Evolutionary conservation across 2,797 vertebrate species (phyloP), one percentile per base, ranked within the genome.

Genomic region (Eutrigla gurnardus): DNA sequence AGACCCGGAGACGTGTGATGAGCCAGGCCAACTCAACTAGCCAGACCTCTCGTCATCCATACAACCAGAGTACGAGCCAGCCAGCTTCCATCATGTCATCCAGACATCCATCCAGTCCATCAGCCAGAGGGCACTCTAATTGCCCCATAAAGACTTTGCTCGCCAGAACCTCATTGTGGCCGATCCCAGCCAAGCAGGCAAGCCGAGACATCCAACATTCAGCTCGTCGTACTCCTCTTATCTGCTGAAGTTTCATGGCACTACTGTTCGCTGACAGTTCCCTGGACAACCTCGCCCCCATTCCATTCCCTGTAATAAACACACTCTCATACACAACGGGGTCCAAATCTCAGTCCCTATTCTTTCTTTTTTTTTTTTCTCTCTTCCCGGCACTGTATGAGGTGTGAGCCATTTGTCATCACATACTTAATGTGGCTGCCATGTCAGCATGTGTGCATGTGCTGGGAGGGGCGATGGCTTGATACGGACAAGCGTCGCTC

Each of bases 351-450:
- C 46, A 70, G 57, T 73, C 80, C 62, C 42, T 37, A 50, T 13
- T 81, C 49, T 70, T 58, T 55, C 9, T n/a, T 37, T 71, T 54
- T 65, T 66, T 65, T 73, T 6, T 0, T 57, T 42, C 3, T 0
- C 40, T 42, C 40, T 42, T 7, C 11, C 7, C 25, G 0, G 36
- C 54, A 17, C 68, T 77, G 65, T 73, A 82, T 86, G 83, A 92
- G 88, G 88, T 90, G 90, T 85, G 86, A 89, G 83, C 80, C 86
- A 78, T 92, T 92, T 92, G 89, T 93, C 90, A 91, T 88, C 87
- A 83, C 88, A 33, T 89, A 90, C 82, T 90, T 83, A 81, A 70
- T 63, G 67, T 42, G 53, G 62, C 78, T 69, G 75, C 83, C 78
- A 61, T 85, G 67, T 86, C 75, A 57, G 70, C 64, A 72, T 82